phyloP scores from a whole-genome alignment of 2,113 vertebrate species.

The Ahaetulla prasina region DNA sequence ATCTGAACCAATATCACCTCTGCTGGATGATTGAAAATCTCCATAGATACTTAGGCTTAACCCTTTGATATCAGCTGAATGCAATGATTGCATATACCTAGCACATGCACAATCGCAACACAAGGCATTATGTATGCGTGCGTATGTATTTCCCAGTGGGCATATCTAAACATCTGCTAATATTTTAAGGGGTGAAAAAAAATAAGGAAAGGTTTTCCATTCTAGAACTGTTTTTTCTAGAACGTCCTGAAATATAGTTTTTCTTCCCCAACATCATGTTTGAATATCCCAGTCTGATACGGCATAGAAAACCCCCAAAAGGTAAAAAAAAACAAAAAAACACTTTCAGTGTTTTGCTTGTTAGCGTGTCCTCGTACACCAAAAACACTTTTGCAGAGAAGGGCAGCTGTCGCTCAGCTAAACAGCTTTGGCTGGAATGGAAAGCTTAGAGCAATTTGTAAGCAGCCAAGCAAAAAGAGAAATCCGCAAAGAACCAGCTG shows the following conservation, averaged over 20 bases:
- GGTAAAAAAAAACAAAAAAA: not conserved
- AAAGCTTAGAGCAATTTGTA: constrained; percentile 70
- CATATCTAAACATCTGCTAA: constrained; percentile 30
- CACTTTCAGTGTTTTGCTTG: constrained; percentile 39
- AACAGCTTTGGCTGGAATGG: constrained; percentile 62
- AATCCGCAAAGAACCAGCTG: constrained; percentile 67
- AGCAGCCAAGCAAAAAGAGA: constrained; percentile 66
- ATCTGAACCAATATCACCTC: too few species aligned
- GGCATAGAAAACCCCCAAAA: constrained; percentile 1
- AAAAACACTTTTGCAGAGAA: constrained; percentile 53
- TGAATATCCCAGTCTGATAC: constrained; percentile 7
- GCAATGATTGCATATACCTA: not conserved
- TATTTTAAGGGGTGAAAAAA: not conserved
- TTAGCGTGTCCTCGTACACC: constrained; percentile 38
- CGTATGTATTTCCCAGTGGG: constrained; percentile 43
- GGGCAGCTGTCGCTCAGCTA: constrained; percentile 64
- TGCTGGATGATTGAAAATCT: not conserved
- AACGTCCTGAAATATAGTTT: constrained; percentile 56
- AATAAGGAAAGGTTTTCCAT: constrained; percentile 32
- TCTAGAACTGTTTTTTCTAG: constrained; percentile 36
- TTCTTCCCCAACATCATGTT: constrained; percentile 24
- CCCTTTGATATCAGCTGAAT: not conserved
- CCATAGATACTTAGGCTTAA: too few species aligned
- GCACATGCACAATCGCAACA: not conserved
- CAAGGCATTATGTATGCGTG: not conserved